Percentiles rank a stretch among this genome's conserved stretches.
Conservation (phyloP, 2,797 vertebrate species). For the Coregonus suidteri region DNA sequence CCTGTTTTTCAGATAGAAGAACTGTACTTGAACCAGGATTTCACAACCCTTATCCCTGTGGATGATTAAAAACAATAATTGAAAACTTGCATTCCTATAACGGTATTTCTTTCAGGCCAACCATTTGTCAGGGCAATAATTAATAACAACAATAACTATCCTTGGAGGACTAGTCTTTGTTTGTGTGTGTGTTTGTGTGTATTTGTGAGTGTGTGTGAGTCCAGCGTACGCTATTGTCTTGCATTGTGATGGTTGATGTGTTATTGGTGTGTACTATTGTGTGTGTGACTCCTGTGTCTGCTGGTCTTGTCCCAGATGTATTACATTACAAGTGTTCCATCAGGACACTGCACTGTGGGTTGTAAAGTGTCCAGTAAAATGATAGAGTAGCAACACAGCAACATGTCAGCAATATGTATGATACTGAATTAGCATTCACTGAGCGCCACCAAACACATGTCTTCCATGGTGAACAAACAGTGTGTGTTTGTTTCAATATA, state of each 20-base stretch:
- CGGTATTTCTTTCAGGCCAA: no score
- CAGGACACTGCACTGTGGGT: no score
- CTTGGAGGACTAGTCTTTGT: no score
- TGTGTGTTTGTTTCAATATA: constrained; percentile 29
- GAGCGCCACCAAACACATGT: constrained; percentile 25
- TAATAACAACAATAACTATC: neutral
- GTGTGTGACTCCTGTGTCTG: no score
- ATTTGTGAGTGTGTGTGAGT: no score
- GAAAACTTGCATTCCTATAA: neutral
- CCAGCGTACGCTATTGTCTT: no score
- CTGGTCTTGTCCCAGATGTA: no score
- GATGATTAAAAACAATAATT: neutral
- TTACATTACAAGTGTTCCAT: no score
- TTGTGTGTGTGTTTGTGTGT: no score
- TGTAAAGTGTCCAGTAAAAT: neutral
- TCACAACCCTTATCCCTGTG: neutral
- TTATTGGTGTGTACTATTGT: no score
- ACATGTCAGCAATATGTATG: neutral
- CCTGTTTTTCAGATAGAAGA: neutral
- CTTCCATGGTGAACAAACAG: constrained; percentile 46
- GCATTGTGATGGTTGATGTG: no score
- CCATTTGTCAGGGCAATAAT: neutral
- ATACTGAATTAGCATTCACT: constrained; percentile 43
- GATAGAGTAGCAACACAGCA: neutral
- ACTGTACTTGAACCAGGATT: neutral